Evolutionary conservation across 1,140 invertebrate genomes (phyloP).

Genomic region (Drosophila mojavensis): DNA sequence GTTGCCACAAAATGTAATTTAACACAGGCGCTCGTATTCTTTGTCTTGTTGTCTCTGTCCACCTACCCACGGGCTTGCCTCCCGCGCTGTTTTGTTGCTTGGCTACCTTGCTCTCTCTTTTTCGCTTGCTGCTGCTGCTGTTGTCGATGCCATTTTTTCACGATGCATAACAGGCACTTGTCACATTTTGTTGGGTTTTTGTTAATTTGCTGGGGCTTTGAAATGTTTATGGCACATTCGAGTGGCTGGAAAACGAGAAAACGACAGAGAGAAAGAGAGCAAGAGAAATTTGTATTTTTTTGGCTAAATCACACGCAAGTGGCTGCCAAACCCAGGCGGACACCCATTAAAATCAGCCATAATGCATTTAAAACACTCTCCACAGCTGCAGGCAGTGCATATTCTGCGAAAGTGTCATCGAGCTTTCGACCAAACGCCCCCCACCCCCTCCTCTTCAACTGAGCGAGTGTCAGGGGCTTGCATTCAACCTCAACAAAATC

Average conservation of each 20-base stretch:
- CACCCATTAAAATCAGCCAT: conserved; percentile 12
- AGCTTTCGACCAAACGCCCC: neutral
- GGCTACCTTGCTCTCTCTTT: neutral
- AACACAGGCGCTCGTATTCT: conserved; percentile 2
- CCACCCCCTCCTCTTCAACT: neutral
- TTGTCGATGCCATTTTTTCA: neutral
- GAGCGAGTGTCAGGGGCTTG: too few species aligned
- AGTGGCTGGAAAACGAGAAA: conserved; percentile 23
- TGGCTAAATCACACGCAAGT: conserved; percentile 11
- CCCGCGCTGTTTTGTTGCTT: neutral
- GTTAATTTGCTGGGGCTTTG: conserved; percentile 26
- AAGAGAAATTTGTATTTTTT: conserved; percentile 4
- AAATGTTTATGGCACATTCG: conserved; percentile 37
- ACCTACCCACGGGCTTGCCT: neutral
- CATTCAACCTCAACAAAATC: neutral
- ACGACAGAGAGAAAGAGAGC: too few species aligned
- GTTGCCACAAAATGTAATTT: conserved; percentile 31
- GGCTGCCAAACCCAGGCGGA: conserved; percentile 14
- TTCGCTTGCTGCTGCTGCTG: neutral
- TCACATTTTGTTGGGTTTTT: conserved; percentile 27
- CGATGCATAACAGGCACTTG: conserved; percentile 24
- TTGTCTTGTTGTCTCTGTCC: neutral
- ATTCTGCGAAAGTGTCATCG: neutral
- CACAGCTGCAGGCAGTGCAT: neutral
- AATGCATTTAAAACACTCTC: neutral